These are phyloP conservation scores for Oasisia sp. DNA, from an alignment of 2,888 invertebrate genomes.

Conservation along the genomic window DNA sequence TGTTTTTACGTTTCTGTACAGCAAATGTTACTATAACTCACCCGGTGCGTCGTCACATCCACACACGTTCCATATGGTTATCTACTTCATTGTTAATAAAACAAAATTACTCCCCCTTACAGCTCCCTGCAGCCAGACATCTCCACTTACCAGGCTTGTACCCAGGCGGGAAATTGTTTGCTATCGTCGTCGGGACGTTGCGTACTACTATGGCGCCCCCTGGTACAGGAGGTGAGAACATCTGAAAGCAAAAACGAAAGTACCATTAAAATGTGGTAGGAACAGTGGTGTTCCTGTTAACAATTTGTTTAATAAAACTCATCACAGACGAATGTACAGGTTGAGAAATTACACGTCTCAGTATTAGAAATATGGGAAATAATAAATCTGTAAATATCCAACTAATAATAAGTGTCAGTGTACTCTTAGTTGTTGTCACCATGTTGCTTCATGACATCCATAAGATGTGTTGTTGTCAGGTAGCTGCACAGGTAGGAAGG, in stretches of 20 bases:
- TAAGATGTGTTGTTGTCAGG: too few relatives aligned
- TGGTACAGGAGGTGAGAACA: neutral
- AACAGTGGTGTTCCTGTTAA: neutral
- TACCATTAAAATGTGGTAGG: neutral
- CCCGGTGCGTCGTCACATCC: neutral
- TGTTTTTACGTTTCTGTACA: neutral
- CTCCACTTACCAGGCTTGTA: slow-evolving; percentile 8
- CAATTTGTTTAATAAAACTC: neutral
- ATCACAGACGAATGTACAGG: too few relatives aligned
- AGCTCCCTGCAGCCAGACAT: neutral
- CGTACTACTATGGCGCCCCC: neutral
- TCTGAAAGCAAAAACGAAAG: neutral
- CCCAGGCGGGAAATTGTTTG: slow-evolving; percentile 1
- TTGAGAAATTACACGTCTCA: too few relatives aligned
- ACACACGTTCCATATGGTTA: neutral
- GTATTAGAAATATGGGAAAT: too few relatives aligned
- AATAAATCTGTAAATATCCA: too few relatives aligned
- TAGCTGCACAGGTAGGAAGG: too few relatives aligned
- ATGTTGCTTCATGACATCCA: too few relatives aligned
- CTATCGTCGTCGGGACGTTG: neutral
- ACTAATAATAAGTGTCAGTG: too few relatives aligned
- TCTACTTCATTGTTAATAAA: neutral
- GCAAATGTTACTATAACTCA: neutral
- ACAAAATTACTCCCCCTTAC: neutral
- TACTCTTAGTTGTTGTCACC: too few relatives aligned